phyloP scores from a whole-genome alignment of 1,140 invertebrate species.

The Psilanteris sp. region DNA sequence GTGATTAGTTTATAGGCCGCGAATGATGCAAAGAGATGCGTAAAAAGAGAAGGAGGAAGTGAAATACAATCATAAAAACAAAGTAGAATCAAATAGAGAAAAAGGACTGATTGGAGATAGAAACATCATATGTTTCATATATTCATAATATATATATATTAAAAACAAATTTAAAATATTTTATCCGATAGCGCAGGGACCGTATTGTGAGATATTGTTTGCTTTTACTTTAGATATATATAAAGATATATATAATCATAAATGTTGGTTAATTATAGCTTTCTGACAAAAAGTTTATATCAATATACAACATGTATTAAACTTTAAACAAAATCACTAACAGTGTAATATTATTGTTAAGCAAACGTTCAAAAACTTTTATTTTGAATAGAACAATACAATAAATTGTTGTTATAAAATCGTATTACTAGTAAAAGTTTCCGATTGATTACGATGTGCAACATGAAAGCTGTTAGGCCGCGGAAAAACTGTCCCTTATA shows the following conservation, averaged over 20 bases:
- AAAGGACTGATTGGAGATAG: too few relatives aligned
- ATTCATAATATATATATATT: too few relatives aligned
- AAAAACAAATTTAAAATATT: background rate
- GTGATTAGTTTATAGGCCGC: constrained; percentile 24
- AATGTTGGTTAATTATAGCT: too few relatives aligned
- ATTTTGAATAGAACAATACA: too few relatives aligned
- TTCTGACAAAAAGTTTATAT: too few relatives aligned
- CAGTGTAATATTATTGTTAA: too few relatives aligned
- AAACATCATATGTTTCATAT: too few relatives aligned
- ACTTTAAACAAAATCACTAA: background rate
- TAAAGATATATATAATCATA: background rate
- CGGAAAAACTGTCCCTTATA: constrained; percentile 26
- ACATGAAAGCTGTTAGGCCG: constrained; percentile 19
- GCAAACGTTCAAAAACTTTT: too few relatives aligned
- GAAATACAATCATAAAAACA: constrained; percentile 16
- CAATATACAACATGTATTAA: too few relatives aligned
- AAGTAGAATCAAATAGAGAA: constrained; percentile 1
- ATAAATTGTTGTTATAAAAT: constrained; percentile 3
- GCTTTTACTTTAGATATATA: constrained; percentile 14
- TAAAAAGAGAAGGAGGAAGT: constrained; percentile 5
- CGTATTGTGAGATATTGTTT: constrained; percentile 10
- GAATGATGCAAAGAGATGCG: background rate
- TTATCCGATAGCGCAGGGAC: constrained; percentile 24
- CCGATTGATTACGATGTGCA: constrained; percentile 6
- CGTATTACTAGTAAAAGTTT: constrained; percentile 17